Evolutionary conservation across 2,113 vertebrate genomes (phyloP).

Genomic region (Mohoua ochrocephala): DNA sequence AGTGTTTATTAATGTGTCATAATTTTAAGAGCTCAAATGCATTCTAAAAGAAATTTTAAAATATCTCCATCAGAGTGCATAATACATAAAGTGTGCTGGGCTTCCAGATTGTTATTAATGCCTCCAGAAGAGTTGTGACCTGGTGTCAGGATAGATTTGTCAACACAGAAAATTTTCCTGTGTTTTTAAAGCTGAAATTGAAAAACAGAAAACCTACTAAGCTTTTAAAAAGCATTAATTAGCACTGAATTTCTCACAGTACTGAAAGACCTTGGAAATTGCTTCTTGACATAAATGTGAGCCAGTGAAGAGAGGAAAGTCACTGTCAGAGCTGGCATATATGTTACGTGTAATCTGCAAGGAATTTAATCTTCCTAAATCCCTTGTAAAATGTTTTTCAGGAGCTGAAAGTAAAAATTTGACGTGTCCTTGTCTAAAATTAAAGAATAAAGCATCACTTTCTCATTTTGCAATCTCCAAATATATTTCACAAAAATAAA

Average conservation of each 20-base stretch:
- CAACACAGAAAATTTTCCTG: background rate
- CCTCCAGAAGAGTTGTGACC: background rate
- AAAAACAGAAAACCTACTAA: background rate
- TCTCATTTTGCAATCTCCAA: background rate
- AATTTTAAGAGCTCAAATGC: background rate
- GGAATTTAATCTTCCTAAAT: background rate
- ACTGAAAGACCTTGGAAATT: background rate
- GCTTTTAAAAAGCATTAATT: background rate
- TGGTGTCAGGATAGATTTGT: background rate
- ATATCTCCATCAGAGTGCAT: no score
- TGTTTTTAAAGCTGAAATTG: background rate
- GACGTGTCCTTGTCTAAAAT: background rate
- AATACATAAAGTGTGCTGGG: background rate
- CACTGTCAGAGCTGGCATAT: background rate
- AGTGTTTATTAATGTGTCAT: background rate
- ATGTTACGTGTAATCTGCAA: background rate
- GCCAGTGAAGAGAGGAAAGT: background rate
- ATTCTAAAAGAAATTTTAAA: background rate
- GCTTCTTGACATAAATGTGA: background rate
- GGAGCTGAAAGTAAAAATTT: background rate
- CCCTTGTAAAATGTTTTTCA: background rate
- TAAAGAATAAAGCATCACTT: background rate
- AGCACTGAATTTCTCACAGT: background rate
- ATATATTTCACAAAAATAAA: background rate
- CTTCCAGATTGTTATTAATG: background rate